phyloP scores from a whole-genome alignment of 2,113 vertebrate species.

The Crotalus horridus region DNA sequence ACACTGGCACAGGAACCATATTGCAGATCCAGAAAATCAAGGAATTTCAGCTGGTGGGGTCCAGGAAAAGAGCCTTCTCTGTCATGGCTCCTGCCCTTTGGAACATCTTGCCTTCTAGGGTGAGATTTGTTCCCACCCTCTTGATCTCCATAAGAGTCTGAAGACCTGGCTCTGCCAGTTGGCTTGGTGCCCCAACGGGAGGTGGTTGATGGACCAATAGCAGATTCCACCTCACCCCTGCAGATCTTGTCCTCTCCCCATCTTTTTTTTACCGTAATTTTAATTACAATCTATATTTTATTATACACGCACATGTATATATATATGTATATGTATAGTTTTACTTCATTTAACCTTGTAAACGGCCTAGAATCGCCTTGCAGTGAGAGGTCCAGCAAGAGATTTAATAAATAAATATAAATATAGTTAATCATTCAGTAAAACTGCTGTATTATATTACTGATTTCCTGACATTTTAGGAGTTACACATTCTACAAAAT shows the following conservation, averaged over 20 bases:
- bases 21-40: no score
- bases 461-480: conserved; percentile 69
- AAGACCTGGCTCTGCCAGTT: no score
- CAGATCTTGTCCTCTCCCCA: background rate
- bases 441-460: background rate
- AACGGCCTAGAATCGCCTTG: background rate
- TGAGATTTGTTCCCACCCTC: no score
- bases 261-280: background rate
- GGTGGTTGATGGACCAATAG: background rate
- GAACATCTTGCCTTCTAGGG: no score
- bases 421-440: background rate
- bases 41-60: no score
- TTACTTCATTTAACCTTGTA: background rate
- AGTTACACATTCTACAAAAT: conserved; percentile 97
- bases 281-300: background rate
- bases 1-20: no score
- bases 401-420: background rate
- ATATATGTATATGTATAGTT: background rate
- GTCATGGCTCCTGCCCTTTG: no score
- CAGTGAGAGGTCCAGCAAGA: background rate
- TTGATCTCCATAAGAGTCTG: no score
- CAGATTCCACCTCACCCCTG: background rate
- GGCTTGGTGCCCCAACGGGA: background rate
- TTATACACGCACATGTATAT: background rate
- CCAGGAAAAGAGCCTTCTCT: no score